Percentiles rank a stretch among this genome's conserved stretches.
These are phyloP conservation scores for Brachionus koreanus DNA, from an alignment of 1,140 invertebrate species.

Conservation along the genomic window DNA sequence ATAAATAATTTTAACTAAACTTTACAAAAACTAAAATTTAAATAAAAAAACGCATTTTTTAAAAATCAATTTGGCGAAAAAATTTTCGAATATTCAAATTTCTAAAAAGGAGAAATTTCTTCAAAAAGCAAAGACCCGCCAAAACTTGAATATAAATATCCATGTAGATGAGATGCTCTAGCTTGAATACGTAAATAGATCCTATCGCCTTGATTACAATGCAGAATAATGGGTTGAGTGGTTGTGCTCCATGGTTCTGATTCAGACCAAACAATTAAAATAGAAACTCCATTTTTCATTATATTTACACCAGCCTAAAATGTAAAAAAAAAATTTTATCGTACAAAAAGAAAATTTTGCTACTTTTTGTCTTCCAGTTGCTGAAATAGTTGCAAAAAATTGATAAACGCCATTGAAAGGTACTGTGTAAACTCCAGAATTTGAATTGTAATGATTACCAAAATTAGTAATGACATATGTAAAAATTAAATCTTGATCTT, in stretches of 20 bases:
- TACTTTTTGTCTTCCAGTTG: slow-evolving; percentile 37
- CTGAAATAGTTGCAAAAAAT: slow-evolving; percentile 20
- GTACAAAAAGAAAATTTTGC: neutral
- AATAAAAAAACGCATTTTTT: neutral
- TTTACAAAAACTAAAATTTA: neutral
- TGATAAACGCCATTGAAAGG: slow-evolving; percentile 33
- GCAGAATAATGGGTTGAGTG: neutral
- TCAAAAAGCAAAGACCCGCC: slow-evolving; percentile 17
- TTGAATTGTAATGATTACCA: slow-evolving; percentile 39
- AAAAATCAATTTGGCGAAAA: neutral
- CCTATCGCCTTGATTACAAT: neutral
- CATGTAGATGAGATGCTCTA: slow-evolving; percentile 30
- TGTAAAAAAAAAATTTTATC: neutral
- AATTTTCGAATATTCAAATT: neutral
- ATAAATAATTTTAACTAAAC: neutral
- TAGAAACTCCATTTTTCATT: neutral
- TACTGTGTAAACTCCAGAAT: neutral
- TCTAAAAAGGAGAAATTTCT: neutral
- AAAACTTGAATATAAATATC: slow-evolving; percentile 41
- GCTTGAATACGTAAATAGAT: slow-evolving; percentile 27
- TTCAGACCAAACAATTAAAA: slow-evolving; percentile 43
- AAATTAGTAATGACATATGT: slow-evolving; percentile 22
- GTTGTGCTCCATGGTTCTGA: slow-evolving; percentile 40
- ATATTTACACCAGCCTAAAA: slow-evolving; percentile 35
- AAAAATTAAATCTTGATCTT: slow-evolving; percentile 16